phyloP scores from a whole-genome alignment of 1,140 invertebrate species.

The Drosophila ambigua region DNA sequence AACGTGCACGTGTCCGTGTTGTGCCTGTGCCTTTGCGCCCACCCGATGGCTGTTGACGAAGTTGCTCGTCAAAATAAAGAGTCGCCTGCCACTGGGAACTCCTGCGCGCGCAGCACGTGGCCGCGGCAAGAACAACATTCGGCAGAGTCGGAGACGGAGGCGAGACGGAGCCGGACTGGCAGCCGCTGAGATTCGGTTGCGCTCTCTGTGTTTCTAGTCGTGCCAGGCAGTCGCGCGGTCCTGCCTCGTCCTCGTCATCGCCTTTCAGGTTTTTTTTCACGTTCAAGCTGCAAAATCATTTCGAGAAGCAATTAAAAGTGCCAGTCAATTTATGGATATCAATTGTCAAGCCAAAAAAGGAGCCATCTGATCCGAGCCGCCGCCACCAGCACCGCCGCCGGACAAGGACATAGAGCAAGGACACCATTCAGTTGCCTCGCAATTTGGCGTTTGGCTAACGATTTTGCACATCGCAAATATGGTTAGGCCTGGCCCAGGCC shows the following conservation, averaged over 20 bases:
- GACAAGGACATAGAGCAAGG: constrained; percentile 61
- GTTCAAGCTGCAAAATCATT: constrained; percentile 48
- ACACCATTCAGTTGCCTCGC: constrained; percentile 24
- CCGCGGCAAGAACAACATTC: constrained; percentile 57
- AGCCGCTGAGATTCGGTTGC: constrained; percentile 30
- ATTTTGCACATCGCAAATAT: constrained; percentile 59
- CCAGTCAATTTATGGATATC: constrained; percentile 63
- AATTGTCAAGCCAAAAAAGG: constrained; percentile 64
- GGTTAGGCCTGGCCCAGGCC: constrained; percentile 36
- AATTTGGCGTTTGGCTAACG: constrained; percentile 38
- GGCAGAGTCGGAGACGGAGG: constrained; percentile 15
- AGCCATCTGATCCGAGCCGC: constrained; percentile 11
- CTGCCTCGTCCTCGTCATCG: constrained; percentile 65
- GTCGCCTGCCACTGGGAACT: constrained; percentile 41
- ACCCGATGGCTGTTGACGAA: constrained; percentile 60
- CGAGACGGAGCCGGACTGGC: not conserved
- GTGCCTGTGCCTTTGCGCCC: constrained; percentile 5
- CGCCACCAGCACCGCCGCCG: not conserved
- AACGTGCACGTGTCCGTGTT: constrained; percentile 43
- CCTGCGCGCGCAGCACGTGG: constrained; percentile 79
- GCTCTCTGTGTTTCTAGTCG: constrained; percentile 11
- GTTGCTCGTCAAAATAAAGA: constrained; percentile 54
- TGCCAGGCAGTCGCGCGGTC: constrained; percentile 47
- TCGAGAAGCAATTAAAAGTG: constrained; percentile 61
- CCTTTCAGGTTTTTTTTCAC: constrained; percentile 43